phyloP scores from a whole-genome alignment of 1,140 invertebrate genomes.

The Hypsibius dujardini region DNA sequence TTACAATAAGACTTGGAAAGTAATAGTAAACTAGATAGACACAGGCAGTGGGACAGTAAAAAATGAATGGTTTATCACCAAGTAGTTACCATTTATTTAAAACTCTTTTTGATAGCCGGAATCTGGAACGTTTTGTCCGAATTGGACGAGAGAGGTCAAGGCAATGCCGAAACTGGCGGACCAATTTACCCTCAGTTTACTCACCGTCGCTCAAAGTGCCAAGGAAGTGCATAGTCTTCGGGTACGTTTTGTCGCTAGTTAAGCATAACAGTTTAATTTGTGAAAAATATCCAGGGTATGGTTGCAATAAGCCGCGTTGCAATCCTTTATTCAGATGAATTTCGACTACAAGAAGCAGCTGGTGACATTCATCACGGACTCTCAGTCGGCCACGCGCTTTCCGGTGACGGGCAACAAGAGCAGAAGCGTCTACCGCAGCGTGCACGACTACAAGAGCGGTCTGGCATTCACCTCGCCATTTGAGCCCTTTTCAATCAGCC shows the following conservation, averaged over 20 bases:
- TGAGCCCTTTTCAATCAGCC: background rate
- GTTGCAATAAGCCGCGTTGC: too few relatives aligned
- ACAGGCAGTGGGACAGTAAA: background rate
- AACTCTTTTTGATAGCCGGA: background rate
- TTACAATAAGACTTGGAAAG: too few relatives aligned
- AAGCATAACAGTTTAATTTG: background rate
- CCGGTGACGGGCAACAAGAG: background rate
- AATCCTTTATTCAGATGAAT: background rate
- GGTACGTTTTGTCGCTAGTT: background rate
- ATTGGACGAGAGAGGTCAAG: background rate
- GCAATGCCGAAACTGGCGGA: background rate
- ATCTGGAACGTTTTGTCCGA: background rate
- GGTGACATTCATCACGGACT: background rate
- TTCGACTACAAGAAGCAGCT: background rate
- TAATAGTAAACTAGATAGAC: background rate
- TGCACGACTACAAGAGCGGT: slow-evolving; percentile 17
- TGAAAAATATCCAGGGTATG: background rate
- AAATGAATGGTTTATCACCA: background rate
- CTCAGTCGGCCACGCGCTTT: background rate
- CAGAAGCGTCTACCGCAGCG: background rate
- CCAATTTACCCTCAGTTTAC: background rate
- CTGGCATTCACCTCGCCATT: slow-evolving; percentile 9
- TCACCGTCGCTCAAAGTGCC: background rate
- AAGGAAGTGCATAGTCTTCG: background rate
- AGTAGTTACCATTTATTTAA: background rate